Base-by-base conservation (phyloP, 1,140 invertebrate genomes). In the Trachymyrmex septentrionalis region DNA sequence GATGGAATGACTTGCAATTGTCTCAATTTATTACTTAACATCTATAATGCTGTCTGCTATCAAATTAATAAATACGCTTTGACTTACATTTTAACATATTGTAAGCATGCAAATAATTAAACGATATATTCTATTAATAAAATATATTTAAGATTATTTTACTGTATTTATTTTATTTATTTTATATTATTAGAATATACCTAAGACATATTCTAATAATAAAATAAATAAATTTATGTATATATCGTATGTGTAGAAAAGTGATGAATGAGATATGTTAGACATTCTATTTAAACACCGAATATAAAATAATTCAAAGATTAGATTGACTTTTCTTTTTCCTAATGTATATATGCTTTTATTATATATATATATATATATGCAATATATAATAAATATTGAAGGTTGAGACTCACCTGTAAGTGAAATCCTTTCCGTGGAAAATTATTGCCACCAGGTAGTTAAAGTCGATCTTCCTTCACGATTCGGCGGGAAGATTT, bases 401-500 rank as follows among this genome's bases (percentile, higher is more conserved):
- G 27, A 19, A 38, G 0, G 21, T 10, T 12, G 3, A 66, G 9
- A 38, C 64, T 67, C 38, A 67, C 64, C 64, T 67, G 34, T 44
- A 67, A 44, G 64, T 44, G 64, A 67, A 67, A 67, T 67, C 64
- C 64, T 38, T 67, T 67, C 53, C 34, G n/a, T 44, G 9, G 69
- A 38, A 80, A 73, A 64, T 66, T 78, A 81, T 67, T 86, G 85
- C 55, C 63, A 78, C 75, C 14, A 73, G 57, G 57, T 61, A 88
- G 86, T 61, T 59, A 64, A 78, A 78, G 76, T 77, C 77, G 92
- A 88, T 90, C 88, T 91, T 90, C 87, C 90, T 86, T 88, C 82
- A 76, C 80, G 88, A 90, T 88, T 90, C 86, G 76, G 67, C 48
- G 88, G 80, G 86, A 91, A 91, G 90, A 91, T 91, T 87, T 59